A percentile compares a stretch with the other conserved stretches of the same genome.
Conservation (phyloP, 2,113 vertebrate genomes). For the Pitta sordida region DNA sequence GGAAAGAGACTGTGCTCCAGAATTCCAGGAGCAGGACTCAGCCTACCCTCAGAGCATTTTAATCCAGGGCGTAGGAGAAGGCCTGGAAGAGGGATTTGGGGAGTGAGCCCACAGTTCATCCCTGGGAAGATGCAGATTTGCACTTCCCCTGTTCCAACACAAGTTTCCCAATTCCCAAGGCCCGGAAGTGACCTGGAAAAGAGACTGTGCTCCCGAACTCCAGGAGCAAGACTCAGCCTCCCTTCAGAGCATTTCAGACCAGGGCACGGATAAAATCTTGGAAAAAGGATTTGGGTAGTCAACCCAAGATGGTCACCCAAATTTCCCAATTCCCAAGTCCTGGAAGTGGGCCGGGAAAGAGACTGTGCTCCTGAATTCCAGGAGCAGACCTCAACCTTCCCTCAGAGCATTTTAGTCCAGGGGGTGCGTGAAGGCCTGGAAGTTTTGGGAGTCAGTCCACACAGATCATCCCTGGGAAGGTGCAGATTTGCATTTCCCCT, state of each 20-base stretch:
- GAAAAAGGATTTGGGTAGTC: not conserved
- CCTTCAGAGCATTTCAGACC: not conserved
- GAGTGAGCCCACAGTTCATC: not conserved
- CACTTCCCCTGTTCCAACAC: no score
- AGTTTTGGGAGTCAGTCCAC: not conserved
- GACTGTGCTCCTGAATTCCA: not conserved
- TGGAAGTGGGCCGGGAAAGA: not conserved
- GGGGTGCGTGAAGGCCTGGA: not conserved
- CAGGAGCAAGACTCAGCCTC: not conserved
- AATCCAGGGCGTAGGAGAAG: not conserved
- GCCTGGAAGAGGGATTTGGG: not conserved
- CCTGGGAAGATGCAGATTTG: not conserved
- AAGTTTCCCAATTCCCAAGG: no score
- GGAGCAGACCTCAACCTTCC: not conserved
- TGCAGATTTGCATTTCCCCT: not conserved
- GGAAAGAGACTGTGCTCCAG: not conserved
- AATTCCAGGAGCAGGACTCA: not conserved
- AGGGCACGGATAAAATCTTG: not conserved
- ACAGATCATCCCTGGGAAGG: not conserved
- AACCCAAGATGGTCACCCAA: rapidly evolving
- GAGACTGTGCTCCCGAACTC: not conserved
- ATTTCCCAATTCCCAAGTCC: not conserved
- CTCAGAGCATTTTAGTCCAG: not conserved
- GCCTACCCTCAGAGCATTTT: no score
- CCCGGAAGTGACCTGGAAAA: not conserved